Conservation (phyloP, 2,797 vertebrate genomes). For the Botia kubotai region DNA sequence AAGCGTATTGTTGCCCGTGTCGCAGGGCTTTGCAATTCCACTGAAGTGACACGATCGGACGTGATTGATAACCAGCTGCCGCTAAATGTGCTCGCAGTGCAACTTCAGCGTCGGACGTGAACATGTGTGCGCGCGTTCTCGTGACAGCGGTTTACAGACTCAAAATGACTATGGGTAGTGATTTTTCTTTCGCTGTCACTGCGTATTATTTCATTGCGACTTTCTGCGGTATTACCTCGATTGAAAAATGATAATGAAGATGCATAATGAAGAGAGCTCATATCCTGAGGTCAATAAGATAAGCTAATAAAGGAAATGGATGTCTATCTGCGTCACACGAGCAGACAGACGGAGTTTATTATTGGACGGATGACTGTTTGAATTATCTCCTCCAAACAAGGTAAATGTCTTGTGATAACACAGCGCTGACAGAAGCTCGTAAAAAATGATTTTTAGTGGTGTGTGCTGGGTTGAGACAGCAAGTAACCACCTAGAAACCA, state of each 20-base stretch:
- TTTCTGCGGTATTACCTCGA: constrained; percentile 31
- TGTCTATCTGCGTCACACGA: background rate
- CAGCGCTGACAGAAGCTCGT: no score
- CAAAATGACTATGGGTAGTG: constrained; percentile 18
- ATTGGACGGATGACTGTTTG: constrained; percentile 12
- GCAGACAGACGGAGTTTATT: constrained; percentile 14
- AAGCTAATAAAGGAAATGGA: constrained; percentile 49
- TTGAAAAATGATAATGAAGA: constrained; percentile 54
- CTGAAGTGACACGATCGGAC: constrained; percentile 74
- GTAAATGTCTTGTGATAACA: background rate
- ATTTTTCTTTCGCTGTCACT: constrained; percentile 36
- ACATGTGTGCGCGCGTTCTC: no score
- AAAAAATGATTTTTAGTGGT: no score
- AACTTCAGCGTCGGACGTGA: constrained; percentile 50
- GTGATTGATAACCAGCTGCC: constrained; percentile 75
- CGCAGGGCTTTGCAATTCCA: constrained; percentile 72
- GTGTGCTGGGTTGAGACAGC: no score
- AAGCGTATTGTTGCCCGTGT: background rate
- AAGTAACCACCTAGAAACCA: no score
- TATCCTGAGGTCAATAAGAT: constrained; percentile 46
- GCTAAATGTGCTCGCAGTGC: constrained; percentile 68
- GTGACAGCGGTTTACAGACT: background rate
- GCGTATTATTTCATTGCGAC: constrained; percentile 18
- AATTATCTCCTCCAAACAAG: constrained; percentile 6
- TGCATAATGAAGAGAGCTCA: constrained; percentile 51